A percentile compares a stretch with the other conserved stretches of the same genome.
These are phyloP conservation scores for Delichon dasypus DNA, from an alignment of 2,797 vertebrate species.

Conservation along the genomic window DNA sequence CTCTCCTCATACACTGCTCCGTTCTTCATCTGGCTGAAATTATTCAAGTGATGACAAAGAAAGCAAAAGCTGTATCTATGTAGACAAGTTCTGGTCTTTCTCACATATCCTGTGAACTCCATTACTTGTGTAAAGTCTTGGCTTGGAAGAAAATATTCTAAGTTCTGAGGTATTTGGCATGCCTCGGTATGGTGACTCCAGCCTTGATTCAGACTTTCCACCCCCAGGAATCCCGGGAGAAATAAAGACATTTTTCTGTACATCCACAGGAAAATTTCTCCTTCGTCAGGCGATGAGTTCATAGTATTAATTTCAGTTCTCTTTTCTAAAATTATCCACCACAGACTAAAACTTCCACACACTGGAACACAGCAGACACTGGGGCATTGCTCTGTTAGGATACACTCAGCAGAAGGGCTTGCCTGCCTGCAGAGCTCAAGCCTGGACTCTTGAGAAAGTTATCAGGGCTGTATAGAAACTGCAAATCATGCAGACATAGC, in stretches of 20 bases:
- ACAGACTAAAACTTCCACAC: neutral
- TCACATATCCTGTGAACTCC: neutral
- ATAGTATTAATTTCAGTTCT: neutral
- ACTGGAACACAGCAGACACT: neutral
- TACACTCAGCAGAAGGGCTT: neutral
- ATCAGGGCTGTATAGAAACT: neutral
- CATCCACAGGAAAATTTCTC: neutral
- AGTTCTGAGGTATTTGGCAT: conserved; percentile 15
- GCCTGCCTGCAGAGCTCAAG: neutral
- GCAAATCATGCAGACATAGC: neutral
- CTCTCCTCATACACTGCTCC: neutral
- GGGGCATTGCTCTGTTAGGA: neutral
- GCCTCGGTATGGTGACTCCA: neutral
- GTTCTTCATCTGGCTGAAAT: neutral
- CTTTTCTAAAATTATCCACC: neutral
- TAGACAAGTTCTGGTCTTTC: conserved; percentile 1
- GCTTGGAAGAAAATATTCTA: conserved; percentile 4
- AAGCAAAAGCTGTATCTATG: neutral
- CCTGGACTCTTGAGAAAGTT: neutral
- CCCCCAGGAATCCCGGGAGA: neutral
- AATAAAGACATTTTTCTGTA: neutral
- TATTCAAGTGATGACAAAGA: neutral
- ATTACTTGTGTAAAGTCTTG: neutral
- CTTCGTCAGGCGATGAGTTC: neutral
- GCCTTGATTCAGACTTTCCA: conserved; percentile 19